Evolutionary conservation across 2,888 invertebrate species (phyloP).

Genomic region (Pachydiplax longipennis): DNA sequence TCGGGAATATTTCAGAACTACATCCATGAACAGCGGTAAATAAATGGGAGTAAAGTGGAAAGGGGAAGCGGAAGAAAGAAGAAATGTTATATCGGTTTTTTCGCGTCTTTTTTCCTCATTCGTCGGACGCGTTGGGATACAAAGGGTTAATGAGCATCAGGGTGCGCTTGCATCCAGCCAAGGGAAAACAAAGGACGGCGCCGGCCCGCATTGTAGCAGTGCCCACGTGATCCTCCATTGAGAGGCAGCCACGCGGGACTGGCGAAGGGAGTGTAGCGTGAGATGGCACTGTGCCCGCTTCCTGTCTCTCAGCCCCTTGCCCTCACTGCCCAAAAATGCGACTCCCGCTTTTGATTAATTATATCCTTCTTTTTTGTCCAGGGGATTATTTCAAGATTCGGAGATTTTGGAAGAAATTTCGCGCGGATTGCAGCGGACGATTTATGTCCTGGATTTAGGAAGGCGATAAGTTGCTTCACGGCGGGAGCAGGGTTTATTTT

Average conservation of each 20-base stretch:
- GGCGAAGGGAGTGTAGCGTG: conserved; percentile 26
- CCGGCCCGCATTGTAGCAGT: conserved; percentile 15
- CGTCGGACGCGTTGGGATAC: conserved; percentile 22
- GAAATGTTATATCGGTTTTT: background rate
- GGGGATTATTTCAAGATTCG: background rate
- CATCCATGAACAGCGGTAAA: background rate
- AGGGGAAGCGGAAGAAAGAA: background rate
- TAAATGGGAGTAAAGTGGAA: background rate
- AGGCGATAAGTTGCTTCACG: too few relatives aligned
- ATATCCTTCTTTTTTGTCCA: background rate
- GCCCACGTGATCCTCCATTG: conserved; percentile 17
- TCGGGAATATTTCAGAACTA: background rate
- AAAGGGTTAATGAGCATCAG: conserved; percentile 40
- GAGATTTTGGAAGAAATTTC: background rate
- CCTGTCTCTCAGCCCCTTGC: background rate
- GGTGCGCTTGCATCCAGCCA: conserved; percentile 8
- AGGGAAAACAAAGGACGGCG: conserved; percentile 22
- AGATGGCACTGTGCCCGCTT: conserved; percentile 37
- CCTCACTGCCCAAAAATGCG: background rate
- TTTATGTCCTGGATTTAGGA: too few relatives aligned
- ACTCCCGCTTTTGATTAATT: background rate
- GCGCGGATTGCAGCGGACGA: background rate
- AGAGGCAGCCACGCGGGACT: conserved; percentile 9
- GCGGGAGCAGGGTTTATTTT: too few relatives aligned
- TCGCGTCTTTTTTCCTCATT: background rate